These are phyloP conservation scores for Zaprionus taronus DNA, from an alignment of 1,140 invertebrate genomes.

Conservation along the genomic window DNA sequence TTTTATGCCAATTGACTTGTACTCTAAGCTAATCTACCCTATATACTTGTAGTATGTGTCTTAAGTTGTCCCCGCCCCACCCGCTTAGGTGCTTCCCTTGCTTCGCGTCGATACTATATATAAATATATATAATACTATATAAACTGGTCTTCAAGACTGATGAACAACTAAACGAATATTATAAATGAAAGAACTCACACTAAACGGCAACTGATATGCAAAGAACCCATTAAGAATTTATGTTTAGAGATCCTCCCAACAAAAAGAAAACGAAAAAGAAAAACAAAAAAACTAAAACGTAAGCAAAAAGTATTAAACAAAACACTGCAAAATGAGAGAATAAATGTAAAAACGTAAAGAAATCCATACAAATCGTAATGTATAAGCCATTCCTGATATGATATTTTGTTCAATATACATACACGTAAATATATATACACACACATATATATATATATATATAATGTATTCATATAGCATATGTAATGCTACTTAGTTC, in stretches of 20 bases:
- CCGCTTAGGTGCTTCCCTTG: conserved; percentile 39
- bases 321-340: conserved; percentile 26
- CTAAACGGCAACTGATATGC: conserved; percentile 47
- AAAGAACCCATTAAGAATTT: conserved; percentile 44
- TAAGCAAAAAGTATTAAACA: conserved; percentile 54
- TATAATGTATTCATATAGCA: neutral
- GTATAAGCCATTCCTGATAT: conserved; percentile 75
- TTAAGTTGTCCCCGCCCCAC: neutral
- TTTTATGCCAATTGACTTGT: neutral
- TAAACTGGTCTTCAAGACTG: conserved; percentile 77
- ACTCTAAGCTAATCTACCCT: neutral
- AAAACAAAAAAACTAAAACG: conserved; percentile 22
- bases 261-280: conserved; percentile 44
- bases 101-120: conserved; percentile 32
- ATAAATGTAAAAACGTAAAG: conserved; percentile 53
- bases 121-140: conserved; percentile 28
- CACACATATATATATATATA: conserved; percentile 10
- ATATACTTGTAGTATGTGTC: neutral
- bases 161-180: conserved; percentile 70
- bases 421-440: conserved; percentile 1
- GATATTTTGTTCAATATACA: conserved; percentile 52
- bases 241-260: conserved; percentile 24
- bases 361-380: conserved; percentile 53
- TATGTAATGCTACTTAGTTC: conserved; percentile 13
- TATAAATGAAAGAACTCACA: conserved; percentile 41